Conservation (phyloP, 2,113 vertebrate species). For the Lanius collurio region DNA sequence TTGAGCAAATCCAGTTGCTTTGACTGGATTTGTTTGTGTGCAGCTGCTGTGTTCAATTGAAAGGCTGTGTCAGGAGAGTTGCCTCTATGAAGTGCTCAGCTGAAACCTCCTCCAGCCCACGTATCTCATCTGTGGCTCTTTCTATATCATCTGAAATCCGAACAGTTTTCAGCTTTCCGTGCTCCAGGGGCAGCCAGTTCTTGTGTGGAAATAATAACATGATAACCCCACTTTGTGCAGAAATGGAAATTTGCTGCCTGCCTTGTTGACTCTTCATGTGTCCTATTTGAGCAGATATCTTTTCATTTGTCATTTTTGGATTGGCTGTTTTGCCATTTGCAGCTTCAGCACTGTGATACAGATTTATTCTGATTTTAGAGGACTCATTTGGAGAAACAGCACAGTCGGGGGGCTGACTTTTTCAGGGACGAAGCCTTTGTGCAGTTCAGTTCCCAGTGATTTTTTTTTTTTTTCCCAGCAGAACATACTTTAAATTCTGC, state of each 20-base stretch:
- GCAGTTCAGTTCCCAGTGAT: background rate
- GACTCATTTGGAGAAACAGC: background rate
- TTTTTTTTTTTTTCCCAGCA: background rate
- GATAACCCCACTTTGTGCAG: background rate
- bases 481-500: background rate
- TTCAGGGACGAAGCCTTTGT: background rate
- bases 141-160: background rate
- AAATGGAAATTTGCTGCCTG: background rate
- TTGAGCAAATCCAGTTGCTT: conserved; percentile 9
- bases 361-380: background rate
- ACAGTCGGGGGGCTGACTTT: background rate
- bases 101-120: background rate
- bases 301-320: background rate
- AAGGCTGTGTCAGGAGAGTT: conserved; percentile 13
- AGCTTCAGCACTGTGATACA: background rate
- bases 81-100: background rate
- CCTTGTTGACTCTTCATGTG: background rate
- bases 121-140: background rate
- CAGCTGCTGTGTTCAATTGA: background rate
- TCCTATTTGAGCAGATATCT: background rate
- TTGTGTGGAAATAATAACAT: background rate
- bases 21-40: background rate
- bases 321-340: background rate
- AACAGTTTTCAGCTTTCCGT: background rate
- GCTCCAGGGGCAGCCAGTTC: background rate